Percentiles rank a stretch among this genome's conserved stretches.
Conservation (phyloP, 2,888 invertebrate genomes). For the Megaustenia siamemsis region DNA sequence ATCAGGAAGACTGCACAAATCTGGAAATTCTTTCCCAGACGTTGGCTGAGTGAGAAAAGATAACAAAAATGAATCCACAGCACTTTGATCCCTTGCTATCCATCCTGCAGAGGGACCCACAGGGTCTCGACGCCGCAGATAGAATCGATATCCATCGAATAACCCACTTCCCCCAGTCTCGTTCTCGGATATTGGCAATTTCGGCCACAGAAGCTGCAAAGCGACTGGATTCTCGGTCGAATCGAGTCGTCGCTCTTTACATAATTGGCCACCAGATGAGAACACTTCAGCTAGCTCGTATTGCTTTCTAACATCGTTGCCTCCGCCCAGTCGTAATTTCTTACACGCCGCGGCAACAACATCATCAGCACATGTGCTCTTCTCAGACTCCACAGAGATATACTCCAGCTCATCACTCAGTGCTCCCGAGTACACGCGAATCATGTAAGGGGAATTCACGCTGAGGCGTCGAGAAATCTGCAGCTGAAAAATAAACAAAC, state of each 20-base stretch:
- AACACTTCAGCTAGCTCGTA: conserved; percentile 85
- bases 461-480: conserved; percentile 68
- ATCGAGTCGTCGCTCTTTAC: conserved; percentile 93
- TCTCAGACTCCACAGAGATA: conserved; percentile 74
- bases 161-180: conserved; percentile 23
- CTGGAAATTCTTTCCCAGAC: conserved; percentile 95
- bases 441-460: conserved; percentile 76
- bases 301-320: conserved; percentile 31
- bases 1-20: conserved; percentile 96
- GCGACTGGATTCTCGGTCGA: conserved; percentile 83
- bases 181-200: conserved; percentile 55
- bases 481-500: conserved; percentile 45
- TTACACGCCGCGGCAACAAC: conserved; percentile 69
- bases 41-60: conserved; percentile 93
- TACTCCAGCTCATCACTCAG: conserved; percentile 70
- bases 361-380: conserved; percentile 83
- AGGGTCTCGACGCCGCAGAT: conserved; percentile 89
- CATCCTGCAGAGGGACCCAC: conserved; percentile 81
- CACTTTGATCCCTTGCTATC: conserved; percentile 83
- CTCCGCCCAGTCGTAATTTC: conserved; percentile 65
- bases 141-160: conserved; percentile 85
- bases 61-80: conserved; percentile 90
- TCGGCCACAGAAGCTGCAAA: conserved; percentile 81
- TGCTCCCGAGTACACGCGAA: conserved; percentile 74
- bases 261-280: conserved; percentile 91